Conservation (phyloP, 2,113 vertebrate genomes). For the Alexandromys fortis region DNA sequence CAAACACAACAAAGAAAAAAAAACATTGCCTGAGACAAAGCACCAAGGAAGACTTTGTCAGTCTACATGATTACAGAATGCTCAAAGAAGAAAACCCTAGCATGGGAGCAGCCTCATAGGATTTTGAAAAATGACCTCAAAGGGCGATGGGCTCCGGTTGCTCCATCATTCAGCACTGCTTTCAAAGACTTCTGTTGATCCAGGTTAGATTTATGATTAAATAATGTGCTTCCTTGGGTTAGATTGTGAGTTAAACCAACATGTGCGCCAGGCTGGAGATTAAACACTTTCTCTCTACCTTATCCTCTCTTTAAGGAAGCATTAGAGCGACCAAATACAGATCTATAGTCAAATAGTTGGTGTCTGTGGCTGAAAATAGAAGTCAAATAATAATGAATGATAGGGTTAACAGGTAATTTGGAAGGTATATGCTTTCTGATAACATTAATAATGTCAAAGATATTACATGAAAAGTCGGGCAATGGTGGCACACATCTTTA, state of each 20-base stretch:
- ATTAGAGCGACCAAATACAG: not conserved
- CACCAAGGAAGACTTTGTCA: not conserved
- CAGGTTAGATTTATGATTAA: not conserved
- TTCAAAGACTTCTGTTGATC: not conserved
- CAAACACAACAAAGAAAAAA: not conserved
- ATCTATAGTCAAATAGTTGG: not conserved
- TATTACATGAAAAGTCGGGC: not conserved
- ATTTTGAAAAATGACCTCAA: not conserved
- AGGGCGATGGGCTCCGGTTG: not conserved
- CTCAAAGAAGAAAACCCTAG: not conserved
- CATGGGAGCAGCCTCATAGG: fast-evolving
- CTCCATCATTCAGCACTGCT: not conserved
- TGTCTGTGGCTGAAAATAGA: not conserved
- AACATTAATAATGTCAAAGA: slow-evolving; percentile 48
- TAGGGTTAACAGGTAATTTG: not conserved
- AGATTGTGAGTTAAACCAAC: not conserved
- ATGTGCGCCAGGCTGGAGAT: not conserved
- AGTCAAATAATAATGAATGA: not conserved
- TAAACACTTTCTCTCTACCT: not conserved
- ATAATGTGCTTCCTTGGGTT: not conserved
- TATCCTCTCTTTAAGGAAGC: not conserved
- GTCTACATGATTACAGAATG: not conserved
- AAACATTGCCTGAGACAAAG: not conserved
- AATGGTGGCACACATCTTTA: not conserved
- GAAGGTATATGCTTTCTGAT: not conserved